These are phyloP conservation scores for Aspidiotus destructor DNA, from an alignment of 2,888 invertebrate genomes.

Conservation along the genomic window DNA sequence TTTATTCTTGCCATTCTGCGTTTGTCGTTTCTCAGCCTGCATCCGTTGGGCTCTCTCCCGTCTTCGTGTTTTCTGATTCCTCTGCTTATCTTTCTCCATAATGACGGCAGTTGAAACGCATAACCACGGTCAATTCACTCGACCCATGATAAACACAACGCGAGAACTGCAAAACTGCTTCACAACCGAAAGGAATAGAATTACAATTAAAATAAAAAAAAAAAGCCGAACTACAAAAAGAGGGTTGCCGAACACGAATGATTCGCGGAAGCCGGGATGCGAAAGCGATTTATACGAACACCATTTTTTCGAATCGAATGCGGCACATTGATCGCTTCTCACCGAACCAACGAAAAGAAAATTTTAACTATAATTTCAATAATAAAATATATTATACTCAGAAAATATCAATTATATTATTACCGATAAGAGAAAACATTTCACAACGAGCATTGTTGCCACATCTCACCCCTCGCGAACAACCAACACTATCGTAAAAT, in stretches of 20 bases:
- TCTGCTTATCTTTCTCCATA: conserved; percentile 45
- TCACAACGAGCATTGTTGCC: conserved; percentile 21
- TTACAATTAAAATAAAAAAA: conserved; percentile 3
- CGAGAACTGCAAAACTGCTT: background rate
- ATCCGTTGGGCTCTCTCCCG: conserved; percentile 85
- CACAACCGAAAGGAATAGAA: background rate
- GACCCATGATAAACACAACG: background rate
- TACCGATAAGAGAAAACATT: conserved; percentile 26
- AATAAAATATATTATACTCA: conserved; percentile 1
- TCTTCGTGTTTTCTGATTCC: conserved; percentile 72
- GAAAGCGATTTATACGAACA: background rate
- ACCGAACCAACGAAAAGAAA: background rate
- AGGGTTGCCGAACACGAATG: background rate
- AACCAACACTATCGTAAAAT: conserved; percentile 24
- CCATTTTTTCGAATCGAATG: background rate
- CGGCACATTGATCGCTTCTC: background rate
- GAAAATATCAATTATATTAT: conserved; percentile 20
- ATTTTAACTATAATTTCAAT: conserved; percentile 2
- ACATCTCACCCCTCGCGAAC: conserved; percentile 22
- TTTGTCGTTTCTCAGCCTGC: conserved; percentile 67
- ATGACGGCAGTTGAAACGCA: conserved; percentile 8
- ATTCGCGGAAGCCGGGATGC: background rate
- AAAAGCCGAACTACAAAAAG: background rate
- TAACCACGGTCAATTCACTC: background rate
- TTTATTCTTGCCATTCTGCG: conserved; percentile 51